Evolutionary conservation across 1,140 invertebrate genomes (phyloP).

Genomic region (Stegodyphus mimosarum): DNA sequence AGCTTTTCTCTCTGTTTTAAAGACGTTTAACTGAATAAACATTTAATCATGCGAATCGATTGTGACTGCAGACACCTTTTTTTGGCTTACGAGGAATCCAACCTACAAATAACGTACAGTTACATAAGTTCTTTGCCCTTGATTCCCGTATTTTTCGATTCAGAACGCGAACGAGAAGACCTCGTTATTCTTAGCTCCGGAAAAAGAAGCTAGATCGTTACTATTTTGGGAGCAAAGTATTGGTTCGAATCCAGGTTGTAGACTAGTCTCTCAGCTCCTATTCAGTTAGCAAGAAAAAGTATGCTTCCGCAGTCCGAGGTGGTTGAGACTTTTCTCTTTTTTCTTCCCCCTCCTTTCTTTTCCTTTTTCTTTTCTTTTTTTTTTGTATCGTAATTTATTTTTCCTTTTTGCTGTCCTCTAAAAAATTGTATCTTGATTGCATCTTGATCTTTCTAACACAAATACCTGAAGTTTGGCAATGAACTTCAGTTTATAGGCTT

Average conservation of each 20-base stretch:
- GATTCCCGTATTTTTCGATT: conserved; percentile 14
- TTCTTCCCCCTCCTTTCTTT: not conserved
- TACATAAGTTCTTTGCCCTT: conserved; percentile 46
- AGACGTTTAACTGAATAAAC: not conserved
- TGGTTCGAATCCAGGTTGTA: conserved; percentile 49
- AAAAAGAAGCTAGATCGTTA: too few relatives aligned
- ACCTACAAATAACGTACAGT: conserved; percentile 47
- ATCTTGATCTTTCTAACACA: too few relatives aligned
- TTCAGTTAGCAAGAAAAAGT: not conserved
- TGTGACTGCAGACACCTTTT: not conserved
- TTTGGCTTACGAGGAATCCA: not conserved
- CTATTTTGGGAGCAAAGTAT: not conserved
- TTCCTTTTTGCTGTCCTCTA: too few relatives aligned
- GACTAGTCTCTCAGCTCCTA: conserved; percentile 42
- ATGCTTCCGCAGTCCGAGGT: conserved; percentile 42
- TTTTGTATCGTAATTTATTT: too few relatives aligned
- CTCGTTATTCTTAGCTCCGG: not conserved
- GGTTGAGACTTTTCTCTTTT: conserved; percentile 13
- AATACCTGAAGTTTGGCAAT: too few relatives aligned
- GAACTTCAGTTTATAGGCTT: too few relatives aligned
- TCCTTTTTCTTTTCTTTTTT: not conserved
- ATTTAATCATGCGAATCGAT: not conserved
- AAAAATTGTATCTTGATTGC: too few relatives aligned
- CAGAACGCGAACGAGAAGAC: conserved; percentile 1
- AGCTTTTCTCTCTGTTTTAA: not conserved